Percentiles rank a stretch among this genome's conserved stretches.
Evolutionary conservation across 2,888 invertebrate species (phyloP).

Genomic region (Chrysolina haemoptera): DNA sequence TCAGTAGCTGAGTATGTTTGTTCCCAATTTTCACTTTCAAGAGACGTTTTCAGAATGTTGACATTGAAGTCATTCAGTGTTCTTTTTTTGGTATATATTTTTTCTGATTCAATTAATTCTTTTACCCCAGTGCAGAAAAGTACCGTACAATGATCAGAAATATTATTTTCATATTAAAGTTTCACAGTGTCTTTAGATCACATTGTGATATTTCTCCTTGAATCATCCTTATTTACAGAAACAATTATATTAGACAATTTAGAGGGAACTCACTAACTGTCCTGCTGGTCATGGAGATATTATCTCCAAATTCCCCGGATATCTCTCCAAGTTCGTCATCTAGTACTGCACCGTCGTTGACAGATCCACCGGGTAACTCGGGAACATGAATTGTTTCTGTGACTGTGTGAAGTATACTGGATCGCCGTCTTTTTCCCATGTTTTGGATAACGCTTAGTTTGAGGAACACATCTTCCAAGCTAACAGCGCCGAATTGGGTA

Average conservation of each 20-base stretch:
- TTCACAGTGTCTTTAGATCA: too few relatives aligned
- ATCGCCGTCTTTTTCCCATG: conserved; percentile 84
- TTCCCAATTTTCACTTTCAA: too few relatives aligned
- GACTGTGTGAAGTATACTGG: conserved; percentile 85
- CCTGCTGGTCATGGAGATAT: conserved; percentile 84
- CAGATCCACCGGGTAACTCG: conserved; percentile 72
- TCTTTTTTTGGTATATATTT: too few relatives aligned
- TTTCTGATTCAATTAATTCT: too few relatives aligned
- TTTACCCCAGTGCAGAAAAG: too few relatives aligned
- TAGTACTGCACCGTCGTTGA: conserved; percentile 73
- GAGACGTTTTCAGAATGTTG: too few relatives aligned
- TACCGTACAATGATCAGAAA: too few relatives aligned
- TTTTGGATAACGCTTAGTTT: conserved; percentile 87
- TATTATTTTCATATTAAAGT: too few relatives aligned
- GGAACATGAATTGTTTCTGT: conserved; percentile 79
- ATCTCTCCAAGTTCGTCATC: conserved; percentile 83
- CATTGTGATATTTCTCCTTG: too few relatives aligned
- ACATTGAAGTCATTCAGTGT: too few relatives aligned
- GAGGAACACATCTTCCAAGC: conserved; percentile 86
- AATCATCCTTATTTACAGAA: too few relatives aligned
- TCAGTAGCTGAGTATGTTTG: too few relatives aligned
- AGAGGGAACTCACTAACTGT: conserved; percentile 65
- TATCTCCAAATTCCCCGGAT: conserved; percentile 90
- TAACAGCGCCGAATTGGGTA: conserved; percentile 80
- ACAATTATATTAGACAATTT: not conserved